Percentiles rank a stretch among this genome's conserved stretches.
phyloP scores from a whole-genome alignment of 1,140 invertebrate species.

The Steinernema khuongi region DNA sequence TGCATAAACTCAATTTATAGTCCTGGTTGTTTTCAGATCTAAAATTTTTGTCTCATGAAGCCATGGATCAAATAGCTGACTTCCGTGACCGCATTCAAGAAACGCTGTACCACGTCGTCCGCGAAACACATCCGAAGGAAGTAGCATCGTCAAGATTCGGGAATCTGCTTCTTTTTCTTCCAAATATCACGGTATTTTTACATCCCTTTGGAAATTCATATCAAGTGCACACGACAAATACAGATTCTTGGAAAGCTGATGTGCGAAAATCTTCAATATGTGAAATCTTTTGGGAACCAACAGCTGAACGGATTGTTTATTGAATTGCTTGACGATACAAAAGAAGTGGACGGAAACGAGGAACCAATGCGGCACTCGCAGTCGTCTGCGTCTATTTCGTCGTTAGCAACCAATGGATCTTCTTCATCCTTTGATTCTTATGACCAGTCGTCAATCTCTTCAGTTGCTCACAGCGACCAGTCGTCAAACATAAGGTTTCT shows the following conservation, averaged over 20 bases:
- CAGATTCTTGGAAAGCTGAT: slow-evolving; percentile 51
- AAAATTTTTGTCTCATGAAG: slow-evolving; percentile 47
- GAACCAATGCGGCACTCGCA: slow-evolving; percentile 35
- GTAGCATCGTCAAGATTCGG: slow-evolving; percentile 56
- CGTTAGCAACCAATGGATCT: slow-evolving; percentile 33
- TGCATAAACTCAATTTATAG: slow-evolving; percentile 19
- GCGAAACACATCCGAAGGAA: slow-evolving; percentile 58
- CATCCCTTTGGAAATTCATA: slow-evolving; percentile 6
- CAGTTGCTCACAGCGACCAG: slow-evolving; percentile 18
- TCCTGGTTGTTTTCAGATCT: slow-evolving; percentile 40
- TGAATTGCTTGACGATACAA: slow-evolving; percentile 49
- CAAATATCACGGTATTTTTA: slow-evolving; percentile 49
- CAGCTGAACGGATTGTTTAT: slow-evolving; percentile 49
- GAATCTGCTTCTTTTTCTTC: slow-evolving; percentile 53
- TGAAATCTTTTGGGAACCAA: slow-evolving; percentile 53
- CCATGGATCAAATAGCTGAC: slow-evolving; percentile 54
- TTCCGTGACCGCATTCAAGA: slow-evolving; percentile 54
- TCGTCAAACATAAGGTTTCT: slow-evolving; percentile 5
- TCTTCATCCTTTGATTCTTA: slow-evolving; percentile 16
- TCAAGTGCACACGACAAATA: no score
- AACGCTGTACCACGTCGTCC: slow-evolving; percentile 58
- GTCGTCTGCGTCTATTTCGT: slow-evolving; percentile 43
- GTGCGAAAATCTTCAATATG: slow-evolving; percentile 54
- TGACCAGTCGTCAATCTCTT: background rate
- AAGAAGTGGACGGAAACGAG: slow-evolving; percentile 39